These are phyloP conservation scores for Lordiphosa clarofinis DNA, from an alignment of 1,140 invertebrate species.

Conservation along the genomic window DNA sequence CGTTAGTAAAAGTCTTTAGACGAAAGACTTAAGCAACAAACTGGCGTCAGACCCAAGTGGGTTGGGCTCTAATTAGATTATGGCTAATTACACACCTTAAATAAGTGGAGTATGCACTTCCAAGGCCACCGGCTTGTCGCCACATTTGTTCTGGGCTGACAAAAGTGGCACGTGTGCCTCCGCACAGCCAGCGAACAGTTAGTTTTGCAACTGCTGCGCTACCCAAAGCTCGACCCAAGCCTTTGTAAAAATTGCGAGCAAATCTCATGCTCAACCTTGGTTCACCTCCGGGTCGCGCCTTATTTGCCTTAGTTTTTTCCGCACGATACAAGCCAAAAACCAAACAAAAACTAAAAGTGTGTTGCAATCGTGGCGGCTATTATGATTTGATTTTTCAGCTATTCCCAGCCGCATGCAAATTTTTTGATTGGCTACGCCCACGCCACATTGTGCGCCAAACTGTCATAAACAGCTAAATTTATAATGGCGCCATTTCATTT, in stretches of 20 bases:
- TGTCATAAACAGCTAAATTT: slow-evolving; percentile 58
- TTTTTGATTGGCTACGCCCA: slow-evolving; percentile 67
- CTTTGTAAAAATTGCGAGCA: slow-evolving; percentile 10
- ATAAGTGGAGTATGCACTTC: slow-evolving; percentile 5
- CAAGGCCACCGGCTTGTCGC: slow-evolving; percentile 36
- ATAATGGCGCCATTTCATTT: slow-evolving; percentile 63
- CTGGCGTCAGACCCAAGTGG: slow-evolving; percentile 5
- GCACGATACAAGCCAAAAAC: slow-evolving; percentile 56
- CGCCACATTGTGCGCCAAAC: slow-evolving; percentile 34
- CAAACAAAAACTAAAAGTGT: slow-evolving; percentile 8
- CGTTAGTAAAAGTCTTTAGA: slow-evolving; percentile 33
- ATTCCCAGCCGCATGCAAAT: slow-evolving; percentile 69
- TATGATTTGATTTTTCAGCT: slow-evolving; percentile 64
- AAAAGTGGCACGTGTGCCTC: slow-evolving; percentile 57
- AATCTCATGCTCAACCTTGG: slow-evolving; percentile 51
- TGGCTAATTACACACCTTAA: slow-evolving; percentile 64
- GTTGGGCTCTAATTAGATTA: slow-evolving; percentile 60
- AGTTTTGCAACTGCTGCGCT: slow-evolving; percentile 37
- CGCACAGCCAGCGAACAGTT: slow-evolving; percentile 17
- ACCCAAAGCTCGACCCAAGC: slow-evolving; percentile 18
- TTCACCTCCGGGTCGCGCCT: slow-evolving; percentile 41
- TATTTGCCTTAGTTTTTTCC: slow-evolving; percentile 59
- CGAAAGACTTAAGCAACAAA: slow-evolving; percentile 59
- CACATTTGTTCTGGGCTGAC: slow-evolving; percentile 42
- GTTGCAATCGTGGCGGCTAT: slow-evolving; percentile 19